Evolutionary conservation across 1,140 invertebrate species (phyloP), one percentile per base, ranked within the genome.

Genomic region (Drosophila lacertosa): DNA sequence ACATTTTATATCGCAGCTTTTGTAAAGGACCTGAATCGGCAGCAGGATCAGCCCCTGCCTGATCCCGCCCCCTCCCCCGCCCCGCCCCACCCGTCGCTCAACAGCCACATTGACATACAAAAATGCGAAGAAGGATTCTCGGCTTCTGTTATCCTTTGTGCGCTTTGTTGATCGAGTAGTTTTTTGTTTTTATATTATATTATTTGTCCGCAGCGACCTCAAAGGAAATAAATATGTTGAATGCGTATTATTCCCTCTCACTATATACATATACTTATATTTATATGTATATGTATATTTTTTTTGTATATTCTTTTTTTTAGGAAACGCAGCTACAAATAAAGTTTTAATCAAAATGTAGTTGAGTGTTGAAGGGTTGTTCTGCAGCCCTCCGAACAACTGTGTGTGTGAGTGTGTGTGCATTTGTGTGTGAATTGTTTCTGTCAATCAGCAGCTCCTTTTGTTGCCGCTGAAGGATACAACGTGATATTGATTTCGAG

Each of bases 301-400:
- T 13, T 63, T 44, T 15, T 10, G 20, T 42, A 20, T 39, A 50
- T 29, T 53, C 20, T 47, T 13, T 79, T 72, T 79, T 80, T 71
- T 71, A 71, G 54, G 67, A 58, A 79, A 76, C 79, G 79, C 74
- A 82, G 74, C 79, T 63, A 83, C 74, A 84, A 83, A 83, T 83
- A 79, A 83, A 83, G 83, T 83, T 84, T 83, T 83, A 83, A 83
- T 84, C 80, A 86, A 88, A 86, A 86, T 86, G 81, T 86, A 86
- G 81, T 86, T 88, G 82, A 88, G 82, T 88, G 81, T 86, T 81
- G 77, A 86, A 86, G 81, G 81, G 81, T 88, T 86, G 81, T 82
- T 86, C 68, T 68, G 39, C 55, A 67, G 54, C 72, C 33, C 39
- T 29, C 37, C 50, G 45, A 48, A 7, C 33, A 6, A 35, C 15